Conservation (phyloP, 1,140 invertebrate species). For the Vanessa tameamea region DNA sequence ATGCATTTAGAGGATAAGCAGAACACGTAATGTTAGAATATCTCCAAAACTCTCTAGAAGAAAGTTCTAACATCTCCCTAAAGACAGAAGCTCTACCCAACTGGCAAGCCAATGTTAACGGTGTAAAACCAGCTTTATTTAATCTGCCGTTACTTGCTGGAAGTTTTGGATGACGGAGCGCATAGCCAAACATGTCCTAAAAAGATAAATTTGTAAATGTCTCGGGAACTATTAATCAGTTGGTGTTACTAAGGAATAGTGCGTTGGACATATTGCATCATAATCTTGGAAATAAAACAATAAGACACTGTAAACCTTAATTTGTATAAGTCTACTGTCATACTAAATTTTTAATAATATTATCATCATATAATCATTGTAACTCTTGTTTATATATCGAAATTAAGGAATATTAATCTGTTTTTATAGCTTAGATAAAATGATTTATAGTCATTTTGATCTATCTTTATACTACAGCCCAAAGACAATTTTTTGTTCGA, state of each 20-base stretch:
- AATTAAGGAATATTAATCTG: too few species aligned
- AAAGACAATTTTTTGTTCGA: background rate
- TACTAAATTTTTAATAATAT: too few species aligned
- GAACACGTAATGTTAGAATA: slow-evolving; percentile 99
- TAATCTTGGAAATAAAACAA: too few species aligned
- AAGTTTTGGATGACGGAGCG: slow-evolving; percentile 94
- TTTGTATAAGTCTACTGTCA: too few species aligned
- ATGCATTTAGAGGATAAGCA: slow-evolving; percentile 96
- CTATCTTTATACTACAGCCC: too few species aligned
- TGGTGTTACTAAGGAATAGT: too few species aligned
- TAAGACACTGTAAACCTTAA: background rate
- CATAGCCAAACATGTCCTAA: slow-evolving; percentile 99
- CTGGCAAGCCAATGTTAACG: slow-evolving; percentile 97
- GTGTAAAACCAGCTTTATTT: slow-evolving; percentile 95
- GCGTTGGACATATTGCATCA: too few species aligned
- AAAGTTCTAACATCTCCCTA: slow-evolving; percentile 98
- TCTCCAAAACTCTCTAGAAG: slow-evolving; percentile 97
- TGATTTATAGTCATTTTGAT: too few species aligned
- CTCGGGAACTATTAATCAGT: too few species aligned
- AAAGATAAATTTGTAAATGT: background rate
- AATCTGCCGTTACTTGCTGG: slow-evolving; percentile 94
- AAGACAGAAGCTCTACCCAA: slow-evolving; percentile 97
- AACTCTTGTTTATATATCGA: too few species aligned
- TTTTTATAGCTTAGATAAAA: background rate
- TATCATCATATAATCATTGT: too few species aligned